A percentile compares a stretch with the other conserved stretches of the same genome.
phyloP scores from a whole-genome alignment of 2,797 vertebrate genomes.

The Coracias cyanogaster region DNA sequence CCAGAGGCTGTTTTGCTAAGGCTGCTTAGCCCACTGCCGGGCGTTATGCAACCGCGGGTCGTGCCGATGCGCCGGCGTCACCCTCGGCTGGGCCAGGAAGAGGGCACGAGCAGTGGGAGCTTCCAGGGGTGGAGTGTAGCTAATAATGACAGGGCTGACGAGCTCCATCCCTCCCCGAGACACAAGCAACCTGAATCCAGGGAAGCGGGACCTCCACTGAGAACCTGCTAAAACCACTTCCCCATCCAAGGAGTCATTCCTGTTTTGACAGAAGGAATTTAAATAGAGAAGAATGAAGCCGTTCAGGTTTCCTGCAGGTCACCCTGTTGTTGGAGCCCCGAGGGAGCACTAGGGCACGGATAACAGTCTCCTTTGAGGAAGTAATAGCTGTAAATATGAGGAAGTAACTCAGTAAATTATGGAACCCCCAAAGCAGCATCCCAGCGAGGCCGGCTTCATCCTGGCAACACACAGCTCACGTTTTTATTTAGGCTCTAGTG shows the following conservation, averaged over 20 bases:
- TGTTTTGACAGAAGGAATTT: not conserved
- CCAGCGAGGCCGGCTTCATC: not conserved
- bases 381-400: not conserved
- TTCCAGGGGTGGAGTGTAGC: not conserved
- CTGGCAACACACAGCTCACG: not conserved
- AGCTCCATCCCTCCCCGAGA: not conserved
- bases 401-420: not conserved
- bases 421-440: not conserved
- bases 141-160: not conserved
- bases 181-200: not conserved
- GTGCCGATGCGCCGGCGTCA: not conserved
- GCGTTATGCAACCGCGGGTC: not conserved
- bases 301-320: not conserved
- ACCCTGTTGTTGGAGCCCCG: not conserved
- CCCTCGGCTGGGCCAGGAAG: not conserved
- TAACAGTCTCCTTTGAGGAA: not conserved
- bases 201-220: not conserved
- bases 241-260: rapidly evolving
- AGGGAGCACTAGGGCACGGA: not conserved
- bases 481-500: not conserved
- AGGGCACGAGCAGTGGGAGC: not conserved
- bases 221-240: not conserved
- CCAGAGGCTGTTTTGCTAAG: not conserved
- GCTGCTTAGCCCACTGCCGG: not conserved
- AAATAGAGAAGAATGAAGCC: not conserved